Percentiles rank a stretch among this genome's conserved stretches.
Conservation (phyloP, 2,888 invertebrate species). For the Euzophera pinguis region DNA sequence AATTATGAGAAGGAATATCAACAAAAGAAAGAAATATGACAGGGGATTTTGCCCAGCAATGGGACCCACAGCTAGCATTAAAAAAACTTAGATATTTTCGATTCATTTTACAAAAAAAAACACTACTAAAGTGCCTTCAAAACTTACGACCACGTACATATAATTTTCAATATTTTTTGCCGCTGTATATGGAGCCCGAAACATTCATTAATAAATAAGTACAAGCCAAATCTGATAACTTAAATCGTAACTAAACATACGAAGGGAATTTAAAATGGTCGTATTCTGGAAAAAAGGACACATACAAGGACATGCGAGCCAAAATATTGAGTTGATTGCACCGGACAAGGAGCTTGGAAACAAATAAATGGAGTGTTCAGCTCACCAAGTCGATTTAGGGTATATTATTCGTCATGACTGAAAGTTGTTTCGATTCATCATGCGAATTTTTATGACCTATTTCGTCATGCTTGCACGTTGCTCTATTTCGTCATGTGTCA, state of each 20-base stretch:
- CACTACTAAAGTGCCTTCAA: neutral
- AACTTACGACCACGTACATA: neutral
- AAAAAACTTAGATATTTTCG: no score
- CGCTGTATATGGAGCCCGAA: neutral
- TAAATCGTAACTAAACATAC: slow-evolving; percentile 8
- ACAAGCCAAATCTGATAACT: slow-evolving; percentile 2
- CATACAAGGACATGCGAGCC: neutral
- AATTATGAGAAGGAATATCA: no score
- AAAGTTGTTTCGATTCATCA: no score
- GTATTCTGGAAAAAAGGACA: neutral
- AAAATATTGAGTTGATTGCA: slow-evolving; percentile 5
- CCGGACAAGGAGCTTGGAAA: neutral
- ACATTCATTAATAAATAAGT: neutral
- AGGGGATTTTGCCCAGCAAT: no score
- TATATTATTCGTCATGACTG: no score
- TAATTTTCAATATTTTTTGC: neutral
- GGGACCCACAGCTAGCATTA: no score
- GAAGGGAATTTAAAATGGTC: slow-evolving; percentile 8
- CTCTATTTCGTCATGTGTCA: no score
- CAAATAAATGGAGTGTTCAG: neutral
- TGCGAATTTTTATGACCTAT: no score
- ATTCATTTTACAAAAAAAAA: no score
- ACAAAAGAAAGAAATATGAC: no score
- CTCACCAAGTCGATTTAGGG: no score
- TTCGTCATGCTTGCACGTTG: no score